These are phyloP conservation scores for Gallirallus australis DNA, from an alignment of 2,797 vertebrate species.

Conservation along the genomic window DNA sequence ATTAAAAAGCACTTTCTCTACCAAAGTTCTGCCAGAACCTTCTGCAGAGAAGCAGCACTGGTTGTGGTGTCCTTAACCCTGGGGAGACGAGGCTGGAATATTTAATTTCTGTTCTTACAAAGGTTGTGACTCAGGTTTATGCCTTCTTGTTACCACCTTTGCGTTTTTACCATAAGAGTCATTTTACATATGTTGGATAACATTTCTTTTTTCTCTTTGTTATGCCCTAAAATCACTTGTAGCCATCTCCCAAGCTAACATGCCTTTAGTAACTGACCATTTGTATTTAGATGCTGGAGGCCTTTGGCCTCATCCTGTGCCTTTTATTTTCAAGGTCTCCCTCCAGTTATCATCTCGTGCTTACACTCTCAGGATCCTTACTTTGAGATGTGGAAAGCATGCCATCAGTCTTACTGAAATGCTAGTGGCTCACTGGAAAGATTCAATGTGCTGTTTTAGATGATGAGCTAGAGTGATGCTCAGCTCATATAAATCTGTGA, in stretches of 20 bases:
- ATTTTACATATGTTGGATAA: not conserved
- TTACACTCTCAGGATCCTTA: not conserved
- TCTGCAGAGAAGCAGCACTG: not conserved
- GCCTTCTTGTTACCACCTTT: not conserved
- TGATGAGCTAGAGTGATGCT: not conserved
- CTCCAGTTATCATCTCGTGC: not conserved
- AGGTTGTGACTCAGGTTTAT: not conserved
- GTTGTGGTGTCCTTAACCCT: not conserved
- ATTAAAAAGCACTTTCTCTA: not conserved
- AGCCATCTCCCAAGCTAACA: not conserved
- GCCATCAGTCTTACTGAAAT: not conserved
- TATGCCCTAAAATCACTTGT: not conserved
- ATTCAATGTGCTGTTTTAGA: not conserved
- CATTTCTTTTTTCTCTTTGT: not conserved
- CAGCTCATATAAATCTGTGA: not conserved
- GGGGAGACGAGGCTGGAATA: not conserved
- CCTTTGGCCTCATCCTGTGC: not conserved
- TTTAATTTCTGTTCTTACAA: not conserved
- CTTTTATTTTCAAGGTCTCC: not conserved
- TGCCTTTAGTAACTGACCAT: not conserved
- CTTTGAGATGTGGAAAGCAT: not conserved
- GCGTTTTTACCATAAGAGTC: not conserved
- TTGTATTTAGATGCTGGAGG: not conserved
- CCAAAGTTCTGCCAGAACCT: not conserved
- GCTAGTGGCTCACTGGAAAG: not conserved